Base-by-base conservation (phyloP, 2,888 invertebrate genomes). In the Anthophora plumipes region DNA sequence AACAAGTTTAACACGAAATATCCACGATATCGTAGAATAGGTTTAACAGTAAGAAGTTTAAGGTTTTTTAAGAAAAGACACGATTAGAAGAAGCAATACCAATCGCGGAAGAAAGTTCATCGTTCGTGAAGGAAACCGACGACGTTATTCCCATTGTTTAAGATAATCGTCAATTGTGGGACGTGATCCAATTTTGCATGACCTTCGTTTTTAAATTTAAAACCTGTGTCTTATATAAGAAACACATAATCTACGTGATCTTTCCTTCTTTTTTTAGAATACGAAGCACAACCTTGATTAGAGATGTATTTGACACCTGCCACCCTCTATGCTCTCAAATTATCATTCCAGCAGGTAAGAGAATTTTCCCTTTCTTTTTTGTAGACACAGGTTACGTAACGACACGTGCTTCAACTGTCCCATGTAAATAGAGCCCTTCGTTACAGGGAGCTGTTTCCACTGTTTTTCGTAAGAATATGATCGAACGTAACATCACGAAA, bases 281-380 rank as follows among this genome's bases (percentile, higher is more conserved):
- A 83, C 83, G 82, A 70, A 86, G 83, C 70, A 46, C 80, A 86
- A 68, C 82, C 80, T 66, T 77, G 71, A 61, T 75, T 80, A 87
- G 90, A 90, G 82, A 92, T 92, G 92, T 86, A 87, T 88, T 83
- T 88, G 66, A 91, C 90, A 50, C 83, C 88, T 80, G 69, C 88
- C 60, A 83, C 80, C 61, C 84, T 88, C 37, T 92, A 92, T 82
- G 91, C 92, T 69, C 75, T 92, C 67, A 89, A 89, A 77, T 85
- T 92, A 70, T 86, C 92, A 54, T 75, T 91, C n/a, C 86, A 84
- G 67, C 92, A 91, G 90, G 92, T 92, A 87, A 85, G 60, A 43
- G 43, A 12, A 11, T 31, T 25, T n/a, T n/a, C n/a, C n/a, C n/a
- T n/a, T n/a, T n/a, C n/a, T 25, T 1, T 22, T 6, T 8, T 1